Evolutionary conservation across 1,140 invertebrate genomes (phyloP), one percentile per base, ranked within the genome.

Genomic region (Zaprionus ghesquierei): DNA sequence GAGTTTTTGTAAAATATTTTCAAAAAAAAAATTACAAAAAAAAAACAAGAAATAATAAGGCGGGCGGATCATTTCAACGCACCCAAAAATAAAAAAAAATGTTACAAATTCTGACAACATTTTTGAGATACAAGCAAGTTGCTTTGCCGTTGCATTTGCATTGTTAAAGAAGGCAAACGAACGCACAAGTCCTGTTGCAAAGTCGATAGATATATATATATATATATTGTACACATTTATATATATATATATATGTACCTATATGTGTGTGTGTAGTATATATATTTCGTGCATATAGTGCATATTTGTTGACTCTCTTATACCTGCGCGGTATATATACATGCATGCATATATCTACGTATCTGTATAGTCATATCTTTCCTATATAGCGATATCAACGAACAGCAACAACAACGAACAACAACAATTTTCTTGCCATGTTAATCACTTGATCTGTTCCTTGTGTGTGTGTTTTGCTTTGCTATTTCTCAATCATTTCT

Each of bases 21-120:
- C 15, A 25, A 58, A 62, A 35, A 18, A 25, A 49, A 53, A 25
- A 56, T 18, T 44, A 46, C 5, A 53, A 44, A 61, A 25, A 53
- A 58, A 59, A 59, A 53, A n/a, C n/a, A n/a, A n/a, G n/a, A n/a
- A n/a, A n/a, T n/a, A n/a, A n/a, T n/a, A n/a, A n/a, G n/a, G 50
- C 35, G n/a, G 25, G 49, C 62, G 69, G 46, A 58, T 58, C 8
- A 41, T 51, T 65, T 65, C 31, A 33, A 23, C 53, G 59, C 68
- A 55, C 51, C n/a, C n/a, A n/a, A n/a, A n/a, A n/a, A n/a, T n/a
- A 50, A 38, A 58, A 68, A 79, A 75, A 76, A 73, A 82, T 82
- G 80, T 82, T 79, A 75, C 65, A 81, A 86, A 78, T 65, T 63
- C 50, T 29, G 75, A 69, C 82, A 69, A 81, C 75, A 81, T 85